phyloP scores from a whole-genome alignment of 2,888 invertebrate species.

The Lypha dubia region DNA sequence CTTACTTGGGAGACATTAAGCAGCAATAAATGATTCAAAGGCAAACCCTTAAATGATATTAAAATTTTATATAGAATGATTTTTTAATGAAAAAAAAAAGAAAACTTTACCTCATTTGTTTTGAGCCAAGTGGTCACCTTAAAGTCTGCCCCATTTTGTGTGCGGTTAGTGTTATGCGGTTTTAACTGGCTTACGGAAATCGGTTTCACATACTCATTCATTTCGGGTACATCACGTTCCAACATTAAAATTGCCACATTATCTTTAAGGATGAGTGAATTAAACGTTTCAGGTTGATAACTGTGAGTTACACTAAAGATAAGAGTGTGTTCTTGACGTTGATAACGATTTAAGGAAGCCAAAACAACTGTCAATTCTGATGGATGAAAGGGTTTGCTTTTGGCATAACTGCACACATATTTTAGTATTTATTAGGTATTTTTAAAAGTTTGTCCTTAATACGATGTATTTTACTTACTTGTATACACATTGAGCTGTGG shows the following conservation, averaged over 20 bases:
- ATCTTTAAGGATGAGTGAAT: slow-evolving; percentile 74
- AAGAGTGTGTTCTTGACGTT: slow-evolving; percentile 73
- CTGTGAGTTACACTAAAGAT: slow-evolving; percentile 78
- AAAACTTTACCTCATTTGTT: slow-evolving; percentile 60
- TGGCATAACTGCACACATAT: slow-evolving; percentile 52
- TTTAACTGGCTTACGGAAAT: slow-evolving; percentile 70
- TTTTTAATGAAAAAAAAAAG: neutral
- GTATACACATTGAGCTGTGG: slow-evolving; percentile 78
- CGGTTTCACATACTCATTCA: slow-evolving; percentile 75
- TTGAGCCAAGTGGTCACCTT: slow-evolving; percentile 71
- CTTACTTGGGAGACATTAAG: slow-evolving; percentile 59
- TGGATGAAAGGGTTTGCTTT: slow-evolving; percentile 77
- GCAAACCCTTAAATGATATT: slow-evolving; percentile 49
- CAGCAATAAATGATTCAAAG: slow-evolving; percentile 64
- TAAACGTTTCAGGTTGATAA: slow-evolving; percentile 74
- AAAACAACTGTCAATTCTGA: slow-evolving; percentile 79
- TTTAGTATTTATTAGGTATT: neutral
- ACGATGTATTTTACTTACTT: slow-evolving; percentile 74
- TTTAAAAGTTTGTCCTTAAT: neutral
- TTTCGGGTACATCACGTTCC: slow-evolving; percentile 76
- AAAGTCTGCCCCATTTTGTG: slow-evolving; percentile 5
- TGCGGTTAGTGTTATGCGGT: slow-evolving; percentile 41
- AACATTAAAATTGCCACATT: slow-evolving; percentile 79
- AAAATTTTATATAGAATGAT: neutral
- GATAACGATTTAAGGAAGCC: slow-evolving; percentile 76